A percentile compares a stretch with the other conserved stretches of the same genome.
Conservation (phyloP, 2,888 invertebrate species). For the Diplazon laetatorius region DNA sequence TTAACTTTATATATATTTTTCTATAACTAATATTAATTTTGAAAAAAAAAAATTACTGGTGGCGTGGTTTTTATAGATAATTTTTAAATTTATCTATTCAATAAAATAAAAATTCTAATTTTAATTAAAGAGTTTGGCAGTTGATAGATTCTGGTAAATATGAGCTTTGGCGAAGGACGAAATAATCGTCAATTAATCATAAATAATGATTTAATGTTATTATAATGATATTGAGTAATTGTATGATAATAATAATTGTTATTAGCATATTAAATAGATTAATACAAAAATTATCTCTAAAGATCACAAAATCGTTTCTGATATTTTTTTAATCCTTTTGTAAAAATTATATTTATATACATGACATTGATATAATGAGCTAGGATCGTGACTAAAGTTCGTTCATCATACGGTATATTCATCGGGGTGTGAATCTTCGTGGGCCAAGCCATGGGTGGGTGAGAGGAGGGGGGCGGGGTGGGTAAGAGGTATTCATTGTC, state of each 20-base stretch:
- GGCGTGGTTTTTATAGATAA: too few relatives aligned
- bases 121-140: too few relatives aligned
- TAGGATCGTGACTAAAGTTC: background rate
- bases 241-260: too few relatives aligned
- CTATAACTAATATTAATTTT: too few relatives aligned
- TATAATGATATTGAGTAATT: too few relatives aligned
- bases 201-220: background rate
- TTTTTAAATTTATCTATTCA: too few relatives aligned
- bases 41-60: too few relatives aligned
- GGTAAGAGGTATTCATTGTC: constrained; percentile 43
- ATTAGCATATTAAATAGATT: background rate
- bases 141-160: too few relatives aligned
- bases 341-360: background rate
- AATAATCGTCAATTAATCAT: too few relatives aligned
- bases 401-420: background rate
- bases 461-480: background rate
- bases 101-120: too few relatives aligned
- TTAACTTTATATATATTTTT: too few relatives aligned
- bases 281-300: background rate
- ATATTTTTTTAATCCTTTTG: background rate
- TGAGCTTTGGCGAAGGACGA: too few relatives aligned
- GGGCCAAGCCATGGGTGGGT: background rate
- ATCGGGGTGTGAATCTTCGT: constrained; percentile 3
- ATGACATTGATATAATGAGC: background rate
- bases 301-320: background rate